These are phyloP conservation scores for Amphipoea oculea DNA, from an alignment of 2,888 invertebrate genomes.

Conservation along the genomic window DNA sequence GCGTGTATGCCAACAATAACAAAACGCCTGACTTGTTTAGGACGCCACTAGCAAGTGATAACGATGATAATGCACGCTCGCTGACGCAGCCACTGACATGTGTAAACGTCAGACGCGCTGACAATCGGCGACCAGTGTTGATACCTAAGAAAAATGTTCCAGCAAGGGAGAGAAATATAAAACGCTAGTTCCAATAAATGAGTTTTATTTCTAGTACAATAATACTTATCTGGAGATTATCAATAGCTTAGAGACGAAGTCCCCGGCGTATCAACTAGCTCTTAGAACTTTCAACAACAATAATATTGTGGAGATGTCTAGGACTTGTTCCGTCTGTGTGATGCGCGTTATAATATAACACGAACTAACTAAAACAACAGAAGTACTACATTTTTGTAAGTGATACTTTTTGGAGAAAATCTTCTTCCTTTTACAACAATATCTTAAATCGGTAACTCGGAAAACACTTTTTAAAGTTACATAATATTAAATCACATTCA, in stretches of 20 bases:
- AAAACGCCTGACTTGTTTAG: conserved; percentile 47
- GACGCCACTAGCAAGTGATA: conserved; percentile 50
- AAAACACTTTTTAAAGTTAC: conserved; percentile 15
- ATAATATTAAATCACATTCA: conserved; percentile 38
- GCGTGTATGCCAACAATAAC: conserved; percentile 37
- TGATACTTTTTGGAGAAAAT: conserved; percentile 1
- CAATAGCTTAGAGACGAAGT: conserved; percentile 67
- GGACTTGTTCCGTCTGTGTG: conserved; percentile 6
- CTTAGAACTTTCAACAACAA: conserved; percentile 66
- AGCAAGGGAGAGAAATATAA: conserved; percentile 43
- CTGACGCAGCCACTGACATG: conserved; percentile 17
- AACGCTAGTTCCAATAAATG: conserved; percentile 81
- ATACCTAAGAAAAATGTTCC: conserved; percentile 21
- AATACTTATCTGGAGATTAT: conserved; percentile 82
- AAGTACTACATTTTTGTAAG: conserved; percentile 7
- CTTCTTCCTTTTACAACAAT: conserved; percentile 14
- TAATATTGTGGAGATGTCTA: conserved; percentile 27
- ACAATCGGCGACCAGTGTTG: conserved; percentile 52
- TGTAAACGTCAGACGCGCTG: conserved; percentile 37
- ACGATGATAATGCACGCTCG: conserved; percentile 33
- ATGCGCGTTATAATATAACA: neutral
- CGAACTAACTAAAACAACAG: conserved; percentile 13
- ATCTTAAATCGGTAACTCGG: conserved; percentile 21
- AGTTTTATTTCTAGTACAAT: conserved; percentile 83
- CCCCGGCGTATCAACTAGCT: conserved; percentile 63